Evolutionary conservation across 2,797 vertebrate species (phyloP), one percentile per base, ranked within the genome.

Genomic region (Siniperca scherzeri): DNA sequence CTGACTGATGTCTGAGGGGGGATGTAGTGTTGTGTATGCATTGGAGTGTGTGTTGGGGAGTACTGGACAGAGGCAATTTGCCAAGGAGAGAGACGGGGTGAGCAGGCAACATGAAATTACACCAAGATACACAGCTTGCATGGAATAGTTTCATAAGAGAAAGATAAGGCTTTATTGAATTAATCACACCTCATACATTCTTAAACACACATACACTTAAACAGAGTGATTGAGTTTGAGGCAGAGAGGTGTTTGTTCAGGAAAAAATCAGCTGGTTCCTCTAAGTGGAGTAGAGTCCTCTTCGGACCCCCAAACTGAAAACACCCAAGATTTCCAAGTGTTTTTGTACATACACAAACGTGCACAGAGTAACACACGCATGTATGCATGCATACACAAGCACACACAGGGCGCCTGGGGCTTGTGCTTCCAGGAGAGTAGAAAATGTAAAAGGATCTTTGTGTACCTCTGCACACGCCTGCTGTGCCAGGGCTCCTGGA

Each of bases 361-460:
- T 16, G 52, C 72, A 77, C 13, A 50, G 27, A 76, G 7, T 19
- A 52, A 82, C 48, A 77, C n/a, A 73, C 48, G 27, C 12, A 38
- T 19, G 3, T 61, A 57, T 61, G 42, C 50, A 36, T 33, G 56
- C 67, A 82, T 57, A 30, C 19, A 52, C 38, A 50, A 66, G 66
- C 64, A 75, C 67, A 84, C 36, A 53, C 68, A n/a, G 16, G 74
- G 27, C 22, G 10, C 67, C 66, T 25, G 36, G 60, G 60, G 59
- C 74, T 78, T 78, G 53, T 76, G 82, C 77, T 85, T 87, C 77
- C 71, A 84, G 70, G 77, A 82, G 86, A 89, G 89, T 79, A 85
- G 82, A 90, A 88, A 78, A 81, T 89, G 77, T 83, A 85, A 91
- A 87, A 89, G 78, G 88, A 91, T 82, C 87, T 88, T 91, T 94